Evolutionary conservation across 2,797 vertebrate genomes (phyloP).

Genomic region (Valencia hispanica): DNA sequence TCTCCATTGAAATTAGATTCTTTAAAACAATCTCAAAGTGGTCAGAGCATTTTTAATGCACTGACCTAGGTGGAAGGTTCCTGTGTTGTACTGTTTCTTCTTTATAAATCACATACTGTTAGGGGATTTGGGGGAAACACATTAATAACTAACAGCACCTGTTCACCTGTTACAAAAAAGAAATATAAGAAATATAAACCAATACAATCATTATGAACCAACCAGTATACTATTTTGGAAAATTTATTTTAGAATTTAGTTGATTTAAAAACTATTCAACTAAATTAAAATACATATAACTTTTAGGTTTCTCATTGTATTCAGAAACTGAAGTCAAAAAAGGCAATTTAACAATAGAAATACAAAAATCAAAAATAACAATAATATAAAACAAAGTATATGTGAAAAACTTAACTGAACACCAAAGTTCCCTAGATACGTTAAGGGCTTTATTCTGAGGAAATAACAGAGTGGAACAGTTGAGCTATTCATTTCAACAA

Average conservation of each 20-base stretch:
- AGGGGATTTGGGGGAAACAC: background rate
- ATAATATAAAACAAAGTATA: background rate
- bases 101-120: background rate
- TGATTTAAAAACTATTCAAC: background rate
- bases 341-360: background rate
- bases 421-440: background rate
- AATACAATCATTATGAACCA: background rate
- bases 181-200: background rate
- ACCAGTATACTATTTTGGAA: background rate
- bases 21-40: background rate
- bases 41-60: background rate
- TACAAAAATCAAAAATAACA: background rate
- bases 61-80: background rate
- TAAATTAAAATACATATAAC: background rate
- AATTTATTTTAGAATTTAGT: background rate
- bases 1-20: background rate
- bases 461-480: background rate
- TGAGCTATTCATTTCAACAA: background rate
- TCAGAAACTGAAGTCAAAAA: background rate
- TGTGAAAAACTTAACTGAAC: background rate
- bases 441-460: background rate
- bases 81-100: background rate
- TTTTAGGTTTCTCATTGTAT: background rate
- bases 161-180: background rate
- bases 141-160: background rate